Conservation (phyloP, 2,888 invertebrate species). For the Epinotia nisella region DNA sequence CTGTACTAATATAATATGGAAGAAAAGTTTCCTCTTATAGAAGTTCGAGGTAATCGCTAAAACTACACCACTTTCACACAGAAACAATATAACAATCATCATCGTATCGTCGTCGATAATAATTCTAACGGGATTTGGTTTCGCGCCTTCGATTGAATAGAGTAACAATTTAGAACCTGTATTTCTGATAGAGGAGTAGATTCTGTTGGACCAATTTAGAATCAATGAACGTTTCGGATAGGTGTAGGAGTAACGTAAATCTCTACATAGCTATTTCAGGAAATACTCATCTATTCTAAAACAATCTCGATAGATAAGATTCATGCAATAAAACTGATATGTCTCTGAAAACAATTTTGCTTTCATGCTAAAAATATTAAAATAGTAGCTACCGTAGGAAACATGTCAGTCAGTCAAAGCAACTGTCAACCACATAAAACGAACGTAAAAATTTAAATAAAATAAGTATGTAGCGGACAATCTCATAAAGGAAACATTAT, state of each 20-base stretch:
- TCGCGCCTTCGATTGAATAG: neutral
- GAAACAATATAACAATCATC: neutral
- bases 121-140: neutral
- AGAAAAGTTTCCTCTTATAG: slow-evolving; percentile 1
- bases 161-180: neutral
- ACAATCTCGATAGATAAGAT: no score
- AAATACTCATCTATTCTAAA: no score
- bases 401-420: no score
- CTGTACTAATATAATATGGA: slow-evolving; percentile 28
- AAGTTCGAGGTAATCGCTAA: neutral
- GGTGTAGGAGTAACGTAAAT: neutral
- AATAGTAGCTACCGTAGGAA: no score
- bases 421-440: no score
- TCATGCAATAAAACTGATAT: no score
- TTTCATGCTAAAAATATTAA: no score
- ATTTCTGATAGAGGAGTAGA: neutral
- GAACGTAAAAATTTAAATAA: no score
- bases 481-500: no score
- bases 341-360: no score
- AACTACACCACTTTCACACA: slow-evolving; percentile 13
- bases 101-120: neutral
- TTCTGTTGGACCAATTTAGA: neutral
- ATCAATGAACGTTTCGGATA: neutral
- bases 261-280: neutral
- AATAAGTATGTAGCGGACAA: no score